Conservation (phyloP, 2,113 vertebrate species). For the Rhinichthys klamathensis region DNA sequence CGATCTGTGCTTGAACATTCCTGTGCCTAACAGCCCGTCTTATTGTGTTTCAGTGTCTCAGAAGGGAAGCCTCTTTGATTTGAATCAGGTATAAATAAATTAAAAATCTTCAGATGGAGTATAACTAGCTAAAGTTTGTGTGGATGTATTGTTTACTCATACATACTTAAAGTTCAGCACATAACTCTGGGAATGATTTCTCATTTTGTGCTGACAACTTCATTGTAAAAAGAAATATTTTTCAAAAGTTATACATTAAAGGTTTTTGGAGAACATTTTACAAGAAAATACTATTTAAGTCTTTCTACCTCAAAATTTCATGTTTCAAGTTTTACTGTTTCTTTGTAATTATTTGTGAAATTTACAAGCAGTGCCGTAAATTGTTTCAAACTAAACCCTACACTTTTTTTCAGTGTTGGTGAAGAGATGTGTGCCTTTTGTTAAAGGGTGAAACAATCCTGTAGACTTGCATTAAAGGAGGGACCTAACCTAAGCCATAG, state of each 20-base stretch:
- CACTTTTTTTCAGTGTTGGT: background rate
- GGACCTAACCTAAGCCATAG: no score
- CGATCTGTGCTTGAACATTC: constrained; percentile 4
- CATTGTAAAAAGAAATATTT: background rate
- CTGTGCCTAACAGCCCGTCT: constrained; percentile 10
- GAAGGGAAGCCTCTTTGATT: constrained; percentile 15
- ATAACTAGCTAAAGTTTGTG: background rate
- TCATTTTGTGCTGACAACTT: background rate
- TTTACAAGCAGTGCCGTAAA: background rate
- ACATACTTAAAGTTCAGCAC: background rate
- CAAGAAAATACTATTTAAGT: background rate
- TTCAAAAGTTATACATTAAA: background rate
- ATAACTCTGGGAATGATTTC: background rate
- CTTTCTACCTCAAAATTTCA: no score
- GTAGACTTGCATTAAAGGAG: no score
- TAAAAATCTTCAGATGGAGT: background rate
- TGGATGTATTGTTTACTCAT: background rate
- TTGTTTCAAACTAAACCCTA: background rate
- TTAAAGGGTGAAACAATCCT: no score
- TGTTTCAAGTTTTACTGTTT: no score
- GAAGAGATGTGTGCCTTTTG: background rate
- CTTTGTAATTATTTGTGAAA: background rate
- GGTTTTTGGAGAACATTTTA: background rate
- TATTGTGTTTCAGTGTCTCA: constrained; percentile 23
- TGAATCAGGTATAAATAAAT: constrained; percentile 20